These are phyloP conservation scores for Anticlea derivata DNA, from an alignment of 2,888 invertebrate genomes.

Conservation along the genomic window DNA sequence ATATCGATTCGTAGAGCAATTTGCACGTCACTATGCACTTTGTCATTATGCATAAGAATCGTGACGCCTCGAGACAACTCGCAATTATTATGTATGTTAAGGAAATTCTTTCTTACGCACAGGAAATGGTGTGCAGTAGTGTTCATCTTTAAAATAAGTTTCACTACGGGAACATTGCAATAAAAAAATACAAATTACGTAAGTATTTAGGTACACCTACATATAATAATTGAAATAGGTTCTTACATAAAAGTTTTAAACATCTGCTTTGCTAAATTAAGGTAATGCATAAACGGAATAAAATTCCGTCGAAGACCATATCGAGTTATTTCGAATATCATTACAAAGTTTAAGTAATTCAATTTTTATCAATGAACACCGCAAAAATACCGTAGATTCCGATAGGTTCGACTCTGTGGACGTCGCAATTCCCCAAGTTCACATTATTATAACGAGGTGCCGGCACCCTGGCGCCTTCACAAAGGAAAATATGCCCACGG, in stretches of 20 bases:
- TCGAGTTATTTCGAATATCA: conserved; percentile 16
- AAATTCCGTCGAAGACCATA: not conserved
- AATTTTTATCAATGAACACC: conserved; percentile 38
- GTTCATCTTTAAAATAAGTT: conserved; percentile 6
- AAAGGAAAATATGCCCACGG: conserved; percentile 80
- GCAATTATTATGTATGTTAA: conserved; percentile 83
- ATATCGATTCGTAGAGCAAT: conserved; percentile 65
- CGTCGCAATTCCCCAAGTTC: conserved; percentile 79
- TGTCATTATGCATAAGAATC: conserved; percentile 83
- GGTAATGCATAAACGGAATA: not conserved
- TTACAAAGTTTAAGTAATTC: conserved; percentile 30
- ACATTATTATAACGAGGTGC: conserved; percentile 83
- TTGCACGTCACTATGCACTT: conserved; percentile 82
- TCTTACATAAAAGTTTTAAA: too few relatives aligned
- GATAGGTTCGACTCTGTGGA: conserved; percentile 68
- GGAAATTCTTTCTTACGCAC: conserved; percentile 76
- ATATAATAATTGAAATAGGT: too few relatives aligned
- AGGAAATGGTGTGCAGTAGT: conserved; percentile 56
- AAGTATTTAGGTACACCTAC: too few relatives aligned
- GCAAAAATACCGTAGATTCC: conserved; percentile 45
- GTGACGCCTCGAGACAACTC: conserved; percentile 83
- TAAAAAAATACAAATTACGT: too few relatives aligned
- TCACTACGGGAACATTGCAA: too few relatives aligned
- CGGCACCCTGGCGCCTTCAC: conserved; percentile 66
- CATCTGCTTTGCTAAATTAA: not conserved